Conservation (phyloP, 2,888 invertebrate genomes). For the Apeira syringaria region DNA sequence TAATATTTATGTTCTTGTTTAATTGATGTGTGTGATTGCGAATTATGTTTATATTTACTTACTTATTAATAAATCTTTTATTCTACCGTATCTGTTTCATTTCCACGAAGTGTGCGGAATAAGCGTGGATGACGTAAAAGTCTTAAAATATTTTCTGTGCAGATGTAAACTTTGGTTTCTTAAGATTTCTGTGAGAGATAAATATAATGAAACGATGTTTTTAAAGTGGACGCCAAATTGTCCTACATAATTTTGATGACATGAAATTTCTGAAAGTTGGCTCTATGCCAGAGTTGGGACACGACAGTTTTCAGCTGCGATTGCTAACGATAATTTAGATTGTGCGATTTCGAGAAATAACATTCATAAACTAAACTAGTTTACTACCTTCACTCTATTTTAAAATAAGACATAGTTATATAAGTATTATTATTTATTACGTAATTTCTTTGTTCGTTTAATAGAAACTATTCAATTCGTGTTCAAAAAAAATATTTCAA, state of each 20-base stretch:
- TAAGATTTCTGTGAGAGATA: conserved; percentile 62
- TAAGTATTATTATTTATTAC: conserved; percentile 63
- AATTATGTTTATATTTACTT: conserved; percentile 77
- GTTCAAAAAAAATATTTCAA: conserved; percentile 35
- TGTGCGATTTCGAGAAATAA: conserved; percentile 22
- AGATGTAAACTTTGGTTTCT: conserved; percentile 52
- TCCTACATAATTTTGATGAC: conserved; percentile 77
- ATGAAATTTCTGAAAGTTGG: conserved; percentile 70
- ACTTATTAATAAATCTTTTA: conserved; percentile 81
- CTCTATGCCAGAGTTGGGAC: conserved; percentile 46
- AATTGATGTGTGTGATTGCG: conserved; percentile 79
- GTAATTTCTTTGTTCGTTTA: conserved; percentile 64
- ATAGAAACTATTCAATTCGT: conserved; percentile 31
- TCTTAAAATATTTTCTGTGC: conserved; percentile 52
- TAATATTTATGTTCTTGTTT: conserved; percentile 61
- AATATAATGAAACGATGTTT: conserved; percentile 70
- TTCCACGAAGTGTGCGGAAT: conserved; percentile 23
- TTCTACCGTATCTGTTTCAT: conserved; percentile 49
- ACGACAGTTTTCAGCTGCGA: conserved; percentile 57
- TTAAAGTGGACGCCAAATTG: conserved; percentile 75
- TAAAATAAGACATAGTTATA: conserved; percentile 37
- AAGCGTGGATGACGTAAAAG: conserved; percentile 38
- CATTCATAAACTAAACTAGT: conserved; percentile 11
- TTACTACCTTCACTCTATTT: conserved; percentile 5
- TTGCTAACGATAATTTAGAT: conserved; percentile 52